Conservation (phyloP, 2,113 vertebrate species). For the Tringa solitaria region DNA sequence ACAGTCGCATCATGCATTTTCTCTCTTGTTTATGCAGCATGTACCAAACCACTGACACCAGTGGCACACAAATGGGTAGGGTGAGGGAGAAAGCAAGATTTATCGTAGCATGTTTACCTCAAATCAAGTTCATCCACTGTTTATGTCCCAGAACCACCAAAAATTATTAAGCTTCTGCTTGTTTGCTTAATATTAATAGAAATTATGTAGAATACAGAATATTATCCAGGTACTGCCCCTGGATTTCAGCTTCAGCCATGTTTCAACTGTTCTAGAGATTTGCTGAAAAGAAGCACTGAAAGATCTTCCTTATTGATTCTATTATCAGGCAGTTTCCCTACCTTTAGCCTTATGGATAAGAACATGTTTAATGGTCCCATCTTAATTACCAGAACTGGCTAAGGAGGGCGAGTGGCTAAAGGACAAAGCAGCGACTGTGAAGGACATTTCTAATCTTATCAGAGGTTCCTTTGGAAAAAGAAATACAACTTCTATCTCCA, state of each 20-base stretch:
- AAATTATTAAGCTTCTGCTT: background rate
- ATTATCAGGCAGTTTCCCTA: background rate
- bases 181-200: background rate
- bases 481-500: background rate
- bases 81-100: background rate
- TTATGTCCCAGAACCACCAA: background rate
- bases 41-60: background rate
- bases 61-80: background rate
- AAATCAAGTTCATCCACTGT: background rate
- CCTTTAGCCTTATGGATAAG: background rate
- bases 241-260: background rate
- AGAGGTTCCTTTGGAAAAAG: background rate
- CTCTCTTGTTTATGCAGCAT: background rate
- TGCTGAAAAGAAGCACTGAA: background rate
- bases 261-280: background rate
- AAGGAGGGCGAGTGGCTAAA: background rate
- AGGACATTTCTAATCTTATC: constrained; percentile 22
- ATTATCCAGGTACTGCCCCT: background rate
- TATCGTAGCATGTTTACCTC: background rate
- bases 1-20: background rate
- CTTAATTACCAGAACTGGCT: constrained; percentile 11
- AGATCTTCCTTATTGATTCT: background rate
- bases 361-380: background rate
- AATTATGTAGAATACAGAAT: background rate
- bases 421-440: background rate